These are phyloP conservation scores for Phylloscopus collybita DNA, from an alignment of 2,797 vertebrate species.

Conservation along the genomic window DNA sequence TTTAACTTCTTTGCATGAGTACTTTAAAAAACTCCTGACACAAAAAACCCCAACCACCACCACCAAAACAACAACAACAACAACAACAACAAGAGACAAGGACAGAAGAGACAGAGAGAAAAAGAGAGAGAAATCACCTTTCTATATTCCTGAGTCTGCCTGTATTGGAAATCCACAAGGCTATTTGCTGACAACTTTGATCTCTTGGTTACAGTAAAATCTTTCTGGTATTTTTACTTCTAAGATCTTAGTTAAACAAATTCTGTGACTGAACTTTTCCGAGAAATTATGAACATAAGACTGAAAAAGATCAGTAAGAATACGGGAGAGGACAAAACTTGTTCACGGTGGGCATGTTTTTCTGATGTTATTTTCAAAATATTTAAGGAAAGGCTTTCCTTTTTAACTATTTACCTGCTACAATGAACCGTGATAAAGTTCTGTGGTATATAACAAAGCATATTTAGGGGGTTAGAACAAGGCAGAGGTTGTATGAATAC, in stretches of 20 bases:
- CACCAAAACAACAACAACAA: neutral
- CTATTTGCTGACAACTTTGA: neutral
- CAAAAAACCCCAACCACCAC: neutral
- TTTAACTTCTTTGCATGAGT: neutral
- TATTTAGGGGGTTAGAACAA: neutral
- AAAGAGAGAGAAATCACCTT: neutral
- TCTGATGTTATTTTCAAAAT: neutral
- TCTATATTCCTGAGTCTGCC: neutral
- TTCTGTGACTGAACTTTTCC: neutral
- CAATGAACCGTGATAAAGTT: neutral
- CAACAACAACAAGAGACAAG: neutral
- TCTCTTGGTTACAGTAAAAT: neutral
- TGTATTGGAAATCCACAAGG: neutral
- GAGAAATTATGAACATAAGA: neutral
- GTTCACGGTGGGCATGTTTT: neutral
- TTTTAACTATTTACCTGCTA: neutral
- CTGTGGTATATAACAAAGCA: neutral
- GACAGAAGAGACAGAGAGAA: neutral
- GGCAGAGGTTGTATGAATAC: neutral
- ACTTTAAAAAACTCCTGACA: neutral
- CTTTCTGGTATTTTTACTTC: neutral
- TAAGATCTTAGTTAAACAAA: neutral
- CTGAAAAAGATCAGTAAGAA: neutral
- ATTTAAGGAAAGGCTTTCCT: neutral
- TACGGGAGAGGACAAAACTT: neutral